Conservation (phyloP, 2,113 vertebrate genomes). For the Pangasianodon gigas region DNA sequence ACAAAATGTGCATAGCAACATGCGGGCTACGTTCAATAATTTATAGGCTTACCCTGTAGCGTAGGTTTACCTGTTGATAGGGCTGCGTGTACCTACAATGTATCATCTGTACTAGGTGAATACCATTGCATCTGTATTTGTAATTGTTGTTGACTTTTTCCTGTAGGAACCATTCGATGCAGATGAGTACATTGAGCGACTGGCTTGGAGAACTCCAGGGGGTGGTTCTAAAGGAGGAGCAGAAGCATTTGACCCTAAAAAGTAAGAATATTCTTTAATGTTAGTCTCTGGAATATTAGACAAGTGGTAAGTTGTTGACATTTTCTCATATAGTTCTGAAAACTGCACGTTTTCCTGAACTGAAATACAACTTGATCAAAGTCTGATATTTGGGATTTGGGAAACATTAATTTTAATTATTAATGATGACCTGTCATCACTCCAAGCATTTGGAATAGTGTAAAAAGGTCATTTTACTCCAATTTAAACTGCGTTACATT, state of each 20-base stretch:
- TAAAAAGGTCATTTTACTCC: neutral
- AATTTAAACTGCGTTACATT: neutral
- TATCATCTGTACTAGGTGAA: neutral
- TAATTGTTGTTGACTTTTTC: neutral
- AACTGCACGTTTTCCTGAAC: neutral
- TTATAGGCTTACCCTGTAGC: neutral
- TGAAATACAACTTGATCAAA: neutral
- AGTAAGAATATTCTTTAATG: conserved; percentile 70
- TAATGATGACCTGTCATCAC: neutral
- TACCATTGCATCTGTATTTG: neutral
- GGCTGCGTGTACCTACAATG: neutral
- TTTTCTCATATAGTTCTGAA: neutral
- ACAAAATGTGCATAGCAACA: neutral
- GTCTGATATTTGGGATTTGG: neutral
- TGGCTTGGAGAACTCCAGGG: conserved; percentile 97
- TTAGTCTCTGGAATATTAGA: neutral
- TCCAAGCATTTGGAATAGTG: neutral
- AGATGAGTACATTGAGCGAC: conserved; percentile 97
- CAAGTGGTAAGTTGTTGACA: neutral
- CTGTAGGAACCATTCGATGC: conserved; percentile 97
- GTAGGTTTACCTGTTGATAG: neutral
- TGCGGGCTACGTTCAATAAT: neutral
- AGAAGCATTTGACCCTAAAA: conserved; percentile 97
- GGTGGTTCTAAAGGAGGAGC: conserved; percentile 95
- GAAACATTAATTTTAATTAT: neutral